Percentiles rank a stretch among this genome's conserved stretches.
phyloP scores from a whole-genome alignment of 2,113 vertebrate species.

The Peromyscus polionotus region DNA sequence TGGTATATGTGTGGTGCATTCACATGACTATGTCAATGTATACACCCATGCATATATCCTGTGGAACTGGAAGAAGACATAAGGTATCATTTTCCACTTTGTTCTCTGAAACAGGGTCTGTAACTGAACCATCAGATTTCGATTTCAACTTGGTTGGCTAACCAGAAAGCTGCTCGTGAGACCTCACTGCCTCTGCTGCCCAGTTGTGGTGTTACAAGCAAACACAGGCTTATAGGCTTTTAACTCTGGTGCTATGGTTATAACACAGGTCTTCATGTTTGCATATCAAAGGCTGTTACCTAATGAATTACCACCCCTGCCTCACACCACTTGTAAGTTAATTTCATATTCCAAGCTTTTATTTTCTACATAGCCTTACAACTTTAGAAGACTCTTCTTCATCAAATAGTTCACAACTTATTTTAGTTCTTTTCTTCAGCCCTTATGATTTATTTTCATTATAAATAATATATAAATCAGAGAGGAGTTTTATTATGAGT shows the following conservation, averaged over 20 bases:
- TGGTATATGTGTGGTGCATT: not conserved
- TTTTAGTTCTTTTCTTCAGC: not conserved
- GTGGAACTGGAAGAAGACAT: not conserved
- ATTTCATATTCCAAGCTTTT: not conserved
- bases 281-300: not conserved
- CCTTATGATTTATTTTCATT: not conserved
- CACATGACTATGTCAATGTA: not conserved
- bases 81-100: too few relatives aligned
- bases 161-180: too few relatives aligned
- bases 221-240: not conserved
- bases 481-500: slow-evolving; percentile 19
- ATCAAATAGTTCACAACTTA: not conserved
- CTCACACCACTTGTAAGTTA: not conserved
- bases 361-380: not conserved
- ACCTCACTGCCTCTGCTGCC: not conserved
- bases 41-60: not conserved
- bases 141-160: not conserved
- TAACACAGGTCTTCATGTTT: not conserved
- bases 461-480: not conserved
- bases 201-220: not conserved
- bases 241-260: not conserved
- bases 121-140: not conserved
- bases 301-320: not conserved
- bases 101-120: not conserved
- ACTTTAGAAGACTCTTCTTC: not conserved